Base-by-base conservation (phyloP, 2,113 vertebrate genomes). In the Dipodomys stephensi region DNA sequence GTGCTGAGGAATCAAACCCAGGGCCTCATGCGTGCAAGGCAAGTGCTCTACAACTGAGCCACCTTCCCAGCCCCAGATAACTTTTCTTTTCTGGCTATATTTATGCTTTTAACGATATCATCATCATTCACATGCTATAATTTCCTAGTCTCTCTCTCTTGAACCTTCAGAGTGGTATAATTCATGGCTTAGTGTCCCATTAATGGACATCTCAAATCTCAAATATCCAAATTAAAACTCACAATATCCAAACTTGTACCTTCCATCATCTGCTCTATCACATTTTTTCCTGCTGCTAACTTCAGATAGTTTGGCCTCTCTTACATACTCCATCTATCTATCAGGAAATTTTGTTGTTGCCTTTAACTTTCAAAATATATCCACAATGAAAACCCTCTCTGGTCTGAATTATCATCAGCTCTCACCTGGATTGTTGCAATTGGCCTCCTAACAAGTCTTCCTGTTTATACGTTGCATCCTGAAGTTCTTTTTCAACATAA, bases 21-120 rank as follows among this genome's bases (percentile, higher is more conserved):
- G n/a, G n/a, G n/a, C n/a, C n/a, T n/a, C n/a, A n/a, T n/a, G n/a
- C n/a, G n/a, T n/a, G n/a, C n/a, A n/a, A n/a, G n/a, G n/a, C n/a
- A n/a, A n/a, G n/a, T n/a, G n/a, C n/a, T n/a, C n/a, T n/a, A n/a
- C n/a, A n/a, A n/a, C n/a, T n/a, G n/a, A n/a, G n/a, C n/a, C n/a
- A n/a, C n/a, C n/a, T n/a, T n/a, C n/a, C n/a, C n/a, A n/a, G n/a
- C n/a, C n/a, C n/a, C n/a, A 23, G 22, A 35, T 20, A 39, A 78
- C 20, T 65, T 92, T 93, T 69, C n/a, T 93, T 94, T 35, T 87
- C 64, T 87, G 35, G 46, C 19, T 92, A 2, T 78, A 76, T 62
- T 90, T 39, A 53, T n/a, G 65, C 64, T 32, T 23, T 92, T 78
- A 18, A 12, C 83, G 27, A 90, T 60, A 28, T 20, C 25, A 27